A percentile compares a stretch with the other conserved stretches of the same genome.
Conservation (phyloP, 1,140 invertebrate species). For the Eupristina koningsbergeri region DNA sequence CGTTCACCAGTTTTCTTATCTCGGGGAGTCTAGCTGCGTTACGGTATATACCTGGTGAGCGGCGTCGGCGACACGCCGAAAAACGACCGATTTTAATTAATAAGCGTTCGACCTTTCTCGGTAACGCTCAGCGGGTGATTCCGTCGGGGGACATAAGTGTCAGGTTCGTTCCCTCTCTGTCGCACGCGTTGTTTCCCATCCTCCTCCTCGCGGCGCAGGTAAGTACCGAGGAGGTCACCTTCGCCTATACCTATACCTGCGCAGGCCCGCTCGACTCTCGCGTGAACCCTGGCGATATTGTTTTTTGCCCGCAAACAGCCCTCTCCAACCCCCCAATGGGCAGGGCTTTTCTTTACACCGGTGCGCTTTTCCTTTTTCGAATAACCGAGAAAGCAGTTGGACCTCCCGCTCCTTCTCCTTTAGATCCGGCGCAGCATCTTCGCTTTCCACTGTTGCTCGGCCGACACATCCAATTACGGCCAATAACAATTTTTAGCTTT, state of each 20-base stretch:
- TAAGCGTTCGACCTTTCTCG: slow-evolving; percentile 63
- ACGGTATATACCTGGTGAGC: slow-evolving; percentile 33
- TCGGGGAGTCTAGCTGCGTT: neutral
- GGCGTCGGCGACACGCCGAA: slow-evolving; percentile 50
- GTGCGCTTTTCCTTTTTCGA: too few species aligned
- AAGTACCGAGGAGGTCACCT: neutral
- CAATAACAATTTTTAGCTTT: slow-evolving; percentile 34
- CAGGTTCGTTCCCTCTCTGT: slow-evolving; percentile 35
- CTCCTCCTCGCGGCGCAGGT: slow-evolving; percentile 10
- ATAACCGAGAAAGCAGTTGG: too few species aligned
- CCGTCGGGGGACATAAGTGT: slow-evolving; percentile 48
- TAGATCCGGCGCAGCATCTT: neutral
- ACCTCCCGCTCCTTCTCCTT: too few species aligned
- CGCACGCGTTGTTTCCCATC: neutral
- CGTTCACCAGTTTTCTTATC: slow-evolving; percentile 32
- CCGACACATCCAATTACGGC: slow-evolving; percentile 66
- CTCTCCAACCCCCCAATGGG: too few species aligned
- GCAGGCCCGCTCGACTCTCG: neutral
- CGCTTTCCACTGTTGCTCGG: slow-evolving; percentile 52
- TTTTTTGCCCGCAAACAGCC: too few species aligned
- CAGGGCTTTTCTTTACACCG: too few species aligned
- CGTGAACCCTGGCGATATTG: slow-evolving; percentile 8
- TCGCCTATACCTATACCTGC: slow-evolving; percentile 6
- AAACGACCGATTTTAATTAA: slow-evolving; percentile 63
- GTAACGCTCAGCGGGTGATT: slow-evolving; percentile 64